Evolutionary conservation across 2,113 vertebrate species (phyloP).

Genomic region (Microcebus lehilahytsara): DNA sequence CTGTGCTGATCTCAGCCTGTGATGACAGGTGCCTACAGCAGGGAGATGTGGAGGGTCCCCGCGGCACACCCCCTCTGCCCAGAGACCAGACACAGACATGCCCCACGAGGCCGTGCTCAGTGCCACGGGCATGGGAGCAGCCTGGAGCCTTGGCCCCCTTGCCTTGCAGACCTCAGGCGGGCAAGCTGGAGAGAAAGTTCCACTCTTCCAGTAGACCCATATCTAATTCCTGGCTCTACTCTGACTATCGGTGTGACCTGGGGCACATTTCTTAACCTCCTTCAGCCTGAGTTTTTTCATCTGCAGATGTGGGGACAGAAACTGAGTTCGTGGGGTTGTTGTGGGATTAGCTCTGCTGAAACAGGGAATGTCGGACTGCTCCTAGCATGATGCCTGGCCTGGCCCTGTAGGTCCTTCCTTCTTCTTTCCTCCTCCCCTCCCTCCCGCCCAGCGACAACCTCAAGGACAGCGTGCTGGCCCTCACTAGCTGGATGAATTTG

Average conservation of each 20-base stretch:
- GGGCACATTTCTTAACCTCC: background rate
- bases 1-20: background rate
- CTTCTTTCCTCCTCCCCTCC: rapidly evolving
- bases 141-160: background rate
- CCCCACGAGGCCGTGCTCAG: background rate
- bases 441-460: background rate
- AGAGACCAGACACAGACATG: background rate
- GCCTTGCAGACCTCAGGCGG: background rate
- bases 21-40: constrained; percentile 43
- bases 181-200: background rate
- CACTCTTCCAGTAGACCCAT: no score
- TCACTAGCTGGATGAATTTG: background rate
- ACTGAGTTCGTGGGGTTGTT: background rate
- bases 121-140: background rate
- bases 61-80: background rate
- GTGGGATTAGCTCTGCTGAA: background rate
- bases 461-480: background rate
- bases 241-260: background rate
- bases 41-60: background rate
- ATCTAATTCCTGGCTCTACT: background rate
- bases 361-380: background rate
- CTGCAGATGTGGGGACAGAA: background rate
- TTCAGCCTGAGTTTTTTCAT: background rate
- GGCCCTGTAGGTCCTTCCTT: background rate
- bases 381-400: background rate